Evolutionary conservation across 2,113 vertebrate genomes (phyloP).

Genomic region (Smithornis capensis): DNA sequence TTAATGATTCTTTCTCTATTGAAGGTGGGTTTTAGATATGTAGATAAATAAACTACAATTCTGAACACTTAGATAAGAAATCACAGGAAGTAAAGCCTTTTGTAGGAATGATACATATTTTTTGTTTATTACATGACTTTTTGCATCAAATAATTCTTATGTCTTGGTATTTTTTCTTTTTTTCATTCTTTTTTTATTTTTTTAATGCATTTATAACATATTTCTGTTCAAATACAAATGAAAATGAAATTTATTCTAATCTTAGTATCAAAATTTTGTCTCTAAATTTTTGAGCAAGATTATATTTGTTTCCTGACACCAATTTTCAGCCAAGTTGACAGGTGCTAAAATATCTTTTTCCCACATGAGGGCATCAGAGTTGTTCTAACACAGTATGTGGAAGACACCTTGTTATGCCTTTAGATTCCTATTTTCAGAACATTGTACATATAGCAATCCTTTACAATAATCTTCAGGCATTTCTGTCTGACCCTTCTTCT

Average conservation of each 20-base stretch:
- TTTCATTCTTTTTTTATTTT: not conserved
- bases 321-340: not conserved
- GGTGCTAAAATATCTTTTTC: slow-evolving; percentile 54
- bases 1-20: not conserved
- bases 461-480: not conserved
- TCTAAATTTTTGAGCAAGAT: not conserved
- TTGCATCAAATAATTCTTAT: not conserved
- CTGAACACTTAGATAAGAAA: not conserved
- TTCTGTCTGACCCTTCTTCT: not conserved
- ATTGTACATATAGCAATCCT: not conserved
- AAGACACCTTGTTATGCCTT: not conserved
- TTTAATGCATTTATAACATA: not conserved
- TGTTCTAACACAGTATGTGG: slow-evolving; percentile 16
- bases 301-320: not conserved
- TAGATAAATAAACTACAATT: not conserved
- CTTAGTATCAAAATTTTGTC: not conserved
- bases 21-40: not conserved
- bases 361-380: slow-evolving; percentile 77
- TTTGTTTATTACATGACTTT: not conserved
- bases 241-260: not conserved
- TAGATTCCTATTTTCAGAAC: not conserved
- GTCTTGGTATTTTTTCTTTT: too few species aligned
- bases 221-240: not conserved
- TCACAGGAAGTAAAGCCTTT: not conserved
- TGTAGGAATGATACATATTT: not conserved